phyloP scores from a whole-genome alignment of 2,888 invertebrate species.

The Bruchidius siliquastri region DNA sequence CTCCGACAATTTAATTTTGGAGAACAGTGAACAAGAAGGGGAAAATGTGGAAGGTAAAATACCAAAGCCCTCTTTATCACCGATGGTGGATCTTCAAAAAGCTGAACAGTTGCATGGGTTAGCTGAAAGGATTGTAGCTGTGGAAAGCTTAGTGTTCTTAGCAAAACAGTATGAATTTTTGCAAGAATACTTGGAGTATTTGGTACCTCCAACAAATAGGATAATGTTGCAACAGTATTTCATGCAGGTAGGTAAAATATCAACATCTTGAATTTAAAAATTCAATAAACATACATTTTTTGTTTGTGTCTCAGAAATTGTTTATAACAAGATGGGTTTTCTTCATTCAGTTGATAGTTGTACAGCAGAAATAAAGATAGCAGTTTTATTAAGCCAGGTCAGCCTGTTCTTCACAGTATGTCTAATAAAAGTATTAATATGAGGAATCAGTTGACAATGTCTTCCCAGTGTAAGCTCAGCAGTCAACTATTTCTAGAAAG shows the following conservation, averaged over 20 bases:
- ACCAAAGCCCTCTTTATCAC: constrained; percentile 53
- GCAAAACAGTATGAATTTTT: constrained; percentile 82
- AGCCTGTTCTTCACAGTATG: no score
- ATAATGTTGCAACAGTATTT: constrained; percentile 67
- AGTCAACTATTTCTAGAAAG: not conserved
- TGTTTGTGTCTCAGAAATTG: no score
- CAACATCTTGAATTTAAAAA: no score
- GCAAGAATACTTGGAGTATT: constrained; percentile 78
- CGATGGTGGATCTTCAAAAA: constrained; percentile 61
- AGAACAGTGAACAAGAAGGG: constrained; percentile 32
- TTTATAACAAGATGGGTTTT: no score
- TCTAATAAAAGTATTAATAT: no score
- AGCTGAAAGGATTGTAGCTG: constrained; percentile 81
- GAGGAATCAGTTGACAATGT: no score
- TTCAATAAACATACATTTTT: no score
- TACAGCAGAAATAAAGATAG: no score
- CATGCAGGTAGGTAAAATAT: constrained; percentile 50
- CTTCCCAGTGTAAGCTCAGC: no score
- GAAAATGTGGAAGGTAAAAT: constrained; percentile 41
- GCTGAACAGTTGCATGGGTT: constrained; percentile 77
- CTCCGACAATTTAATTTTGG: constrained; percentile 63
- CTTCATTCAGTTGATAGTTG: no score
- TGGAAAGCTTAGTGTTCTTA: constrained; percentile 89
- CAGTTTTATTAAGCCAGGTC: no score
- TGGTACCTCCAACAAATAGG: constrained; percentile 68